Percentiles rank a stretch among this genome's conserved stretches.
phyloP scores from a whole-genome alignment of 2,797 vertebrate species.

The Phoxinus dragarum region DNA sequence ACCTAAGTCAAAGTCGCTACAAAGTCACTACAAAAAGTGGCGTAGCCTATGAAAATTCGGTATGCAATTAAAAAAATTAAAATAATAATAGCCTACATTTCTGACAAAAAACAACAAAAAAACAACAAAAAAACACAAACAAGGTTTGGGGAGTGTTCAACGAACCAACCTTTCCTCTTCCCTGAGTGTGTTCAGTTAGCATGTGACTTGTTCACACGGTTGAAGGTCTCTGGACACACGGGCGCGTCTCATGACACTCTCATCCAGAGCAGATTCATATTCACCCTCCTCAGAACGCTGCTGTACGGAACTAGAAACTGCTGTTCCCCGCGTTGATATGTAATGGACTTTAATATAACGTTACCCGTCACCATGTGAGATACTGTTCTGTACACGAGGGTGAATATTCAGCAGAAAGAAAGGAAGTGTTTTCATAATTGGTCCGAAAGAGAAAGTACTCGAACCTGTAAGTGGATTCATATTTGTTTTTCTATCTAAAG shows the following conservation, averaged over 20 bases:
- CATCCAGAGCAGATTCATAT: background rate
- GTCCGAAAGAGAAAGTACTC: conserved; percentile 16
- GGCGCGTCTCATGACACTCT: background rate
- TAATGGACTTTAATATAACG: background rate
- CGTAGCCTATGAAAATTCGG: too few relatives aligned
- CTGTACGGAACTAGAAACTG: background rate
- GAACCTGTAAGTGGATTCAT: conserved; percentile 20
- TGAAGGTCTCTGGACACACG: background rate
- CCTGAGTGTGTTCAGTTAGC: background rate
- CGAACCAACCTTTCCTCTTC: background rate
- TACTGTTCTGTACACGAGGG: background rate
- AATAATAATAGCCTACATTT: too few relatives aligned
- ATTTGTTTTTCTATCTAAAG: background rate
- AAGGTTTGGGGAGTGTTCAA: background rate
- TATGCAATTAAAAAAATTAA: background rate
- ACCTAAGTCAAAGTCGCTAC: background rate
- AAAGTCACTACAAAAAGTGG: too few relatives aligned
- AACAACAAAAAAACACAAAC: background rate
- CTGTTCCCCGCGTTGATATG: background rate
- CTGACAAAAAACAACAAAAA: too few relatives aligned
- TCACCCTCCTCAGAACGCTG: background rate
- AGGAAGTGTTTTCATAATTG: conserved; percentile 2
- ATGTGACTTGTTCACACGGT: conserved; percentile 4
- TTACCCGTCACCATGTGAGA: background rate
- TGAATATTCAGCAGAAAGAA: conserved; percentile 2